A percentile compares a stretch with the other conserved stretches of the same genome.
Evolutionary conservation across 2,113 vertebrate species (phyloP).

Genomic region (Neolamprologus tretocephalus): DNA sequence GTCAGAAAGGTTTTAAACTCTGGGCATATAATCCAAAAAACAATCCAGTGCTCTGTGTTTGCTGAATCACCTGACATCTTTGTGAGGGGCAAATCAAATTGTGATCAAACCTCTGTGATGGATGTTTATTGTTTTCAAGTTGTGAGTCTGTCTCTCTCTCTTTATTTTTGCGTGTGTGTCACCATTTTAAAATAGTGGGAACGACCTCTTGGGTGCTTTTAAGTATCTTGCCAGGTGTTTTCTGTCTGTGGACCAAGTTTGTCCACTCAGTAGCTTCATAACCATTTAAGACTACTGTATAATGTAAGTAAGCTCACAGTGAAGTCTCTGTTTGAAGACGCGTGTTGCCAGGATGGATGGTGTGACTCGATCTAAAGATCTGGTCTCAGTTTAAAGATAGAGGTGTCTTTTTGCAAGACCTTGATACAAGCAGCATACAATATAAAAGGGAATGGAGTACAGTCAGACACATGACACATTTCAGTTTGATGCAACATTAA

Average conservation of each 20-base stretch:
- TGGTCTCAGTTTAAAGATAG: background rate
- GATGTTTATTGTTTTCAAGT: background rate
- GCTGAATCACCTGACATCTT: background rate
- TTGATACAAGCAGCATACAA: background rate
- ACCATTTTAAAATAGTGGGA: background rate
- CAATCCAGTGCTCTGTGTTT: background rate
- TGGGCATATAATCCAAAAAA: accelerated
- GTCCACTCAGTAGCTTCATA: background rate
- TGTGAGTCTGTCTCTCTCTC: background rate
- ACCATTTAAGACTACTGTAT: background rate
- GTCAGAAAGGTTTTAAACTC: background rate
- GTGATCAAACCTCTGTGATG: background rate
- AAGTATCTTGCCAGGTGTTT: accelerated
- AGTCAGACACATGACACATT: background rate
- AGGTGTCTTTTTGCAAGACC: background rate
- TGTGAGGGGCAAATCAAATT: background rate
- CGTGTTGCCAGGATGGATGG: background rate
- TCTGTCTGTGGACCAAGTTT: background rate
- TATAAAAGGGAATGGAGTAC: background rate
- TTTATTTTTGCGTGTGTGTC: background rate
- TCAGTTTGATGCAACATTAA: background rate
- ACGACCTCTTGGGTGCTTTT: accelerated
- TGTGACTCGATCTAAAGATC: background rate
- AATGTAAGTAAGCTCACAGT: background rate
- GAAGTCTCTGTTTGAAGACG: background rate